Percentiles rank a stretch among this genome's conserved stretches.
Conservation (phyloP, 2,113 vertebrate genomes). For the Psilopsiagon aymara region DNA sequence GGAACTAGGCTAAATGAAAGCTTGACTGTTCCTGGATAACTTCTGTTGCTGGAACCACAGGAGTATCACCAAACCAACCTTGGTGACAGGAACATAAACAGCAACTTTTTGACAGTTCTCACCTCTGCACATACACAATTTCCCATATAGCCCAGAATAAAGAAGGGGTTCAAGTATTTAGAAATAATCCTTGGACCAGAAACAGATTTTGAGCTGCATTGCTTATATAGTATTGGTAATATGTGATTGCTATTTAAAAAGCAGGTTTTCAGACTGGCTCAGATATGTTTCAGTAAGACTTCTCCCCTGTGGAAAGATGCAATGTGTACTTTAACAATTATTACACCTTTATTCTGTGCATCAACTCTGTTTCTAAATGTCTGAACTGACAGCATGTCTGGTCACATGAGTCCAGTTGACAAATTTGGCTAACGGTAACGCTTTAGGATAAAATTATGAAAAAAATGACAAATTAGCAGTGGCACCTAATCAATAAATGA, state of each 20-base stretch:
- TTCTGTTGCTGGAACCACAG: not conserved
- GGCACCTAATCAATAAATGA: slow-evolving; percentile 97
- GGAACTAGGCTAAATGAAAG: not conserved
- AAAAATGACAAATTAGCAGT: slow-evolving; percentile 90
- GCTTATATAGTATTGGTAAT: not conserved
- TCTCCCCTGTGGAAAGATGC: slow-evolving; percentile 40
- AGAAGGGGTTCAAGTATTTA: not conserved
- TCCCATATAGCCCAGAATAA: not conserved
- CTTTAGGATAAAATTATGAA: slow-evolving; percentile 89
- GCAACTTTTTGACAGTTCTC: not conserved
- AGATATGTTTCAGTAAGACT: not conserved
- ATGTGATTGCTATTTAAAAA: not conserved
- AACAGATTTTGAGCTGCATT: not conserved
- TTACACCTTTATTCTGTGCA: slow-evolving; percentile 68
- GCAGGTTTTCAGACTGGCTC: not conserved
- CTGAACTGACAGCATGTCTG: slow-evolving; percentile 78
- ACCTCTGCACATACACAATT: not conserved
- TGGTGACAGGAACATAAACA: not conserved
- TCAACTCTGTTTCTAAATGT: slow-evolving; percentile 73
- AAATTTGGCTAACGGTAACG: slow-evolving; percentile 82
- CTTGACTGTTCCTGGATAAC: not conserved
- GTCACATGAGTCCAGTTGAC: slow-evolving; percentile 76
- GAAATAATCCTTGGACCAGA: not conserved
- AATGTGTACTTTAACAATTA: slow-evolving; percentile 20
- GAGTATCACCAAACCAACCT: not conserved